phyloP scores from a whole-genome alignment of 2,797 vertebrate genomes.

The Lagocephalus sceleratus region DNA sequence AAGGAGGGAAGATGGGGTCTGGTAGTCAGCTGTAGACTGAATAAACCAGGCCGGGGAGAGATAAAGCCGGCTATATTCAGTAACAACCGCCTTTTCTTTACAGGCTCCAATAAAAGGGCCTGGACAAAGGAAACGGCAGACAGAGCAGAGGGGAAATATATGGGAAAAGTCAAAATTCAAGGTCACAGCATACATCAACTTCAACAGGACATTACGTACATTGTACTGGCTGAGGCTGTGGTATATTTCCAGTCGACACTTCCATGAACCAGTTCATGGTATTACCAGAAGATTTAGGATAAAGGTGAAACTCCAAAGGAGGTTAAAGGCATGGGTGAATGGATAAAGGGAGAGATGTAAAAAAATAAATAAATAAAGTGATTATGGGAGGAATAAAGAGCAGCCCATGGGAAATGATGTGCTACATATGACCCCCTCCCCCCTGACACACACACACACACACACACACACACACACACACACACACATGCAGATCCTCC shows the following conservation, averaged over 20 bases:
- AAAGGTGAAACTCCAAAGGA: conserved; percentile 53
- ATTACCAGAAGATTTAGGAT: conserved; percentile 44
- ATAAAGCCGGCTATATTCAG: conserved; percentile 36
- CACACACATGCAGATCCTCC: conserved; percentile 8
- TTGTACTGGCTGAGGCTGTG: neutral
- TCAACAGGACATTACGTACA: conserved; percentile 6
- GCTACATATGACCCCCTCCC: conserved; percentile 4
- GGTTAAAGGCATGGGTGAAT: conserved; percentile 18
- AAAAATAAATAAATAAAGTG: too few species aligned
- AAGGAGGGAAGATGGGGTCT: conserved; percentile 13
- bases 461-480: conserved; percentile 4
- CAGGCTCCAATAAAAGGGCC: conserved; percentile 26
- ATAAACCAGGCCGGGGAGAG: conserved; percentile 36
- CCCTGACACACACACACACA: neutral
- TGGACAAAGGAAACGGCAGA: conserved; percentile 34
- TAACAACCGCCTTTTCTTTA: conserved; percentile 50
- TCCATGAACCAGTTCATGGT: conserved; percentile 9
- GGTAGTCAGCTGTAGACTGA: conserved; percentile 65
- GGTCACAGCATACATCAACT: conserved; percentile 28
- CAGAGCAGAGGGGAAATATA: conserved; percentile 28
- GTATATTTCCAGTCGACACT: conserved; percentile 3
- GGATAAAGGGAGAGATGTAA: conserved; percentile 6
- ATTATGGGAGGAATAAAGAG: conserved; percentile 26
- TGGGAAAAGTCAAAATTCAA: conserved; percentile 45
- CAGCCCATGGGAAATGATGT: conserved; percentile 12